Conservation (phyloP, 1,140 invertebrate genomes). For the Drosophila subobscura region DNA sequence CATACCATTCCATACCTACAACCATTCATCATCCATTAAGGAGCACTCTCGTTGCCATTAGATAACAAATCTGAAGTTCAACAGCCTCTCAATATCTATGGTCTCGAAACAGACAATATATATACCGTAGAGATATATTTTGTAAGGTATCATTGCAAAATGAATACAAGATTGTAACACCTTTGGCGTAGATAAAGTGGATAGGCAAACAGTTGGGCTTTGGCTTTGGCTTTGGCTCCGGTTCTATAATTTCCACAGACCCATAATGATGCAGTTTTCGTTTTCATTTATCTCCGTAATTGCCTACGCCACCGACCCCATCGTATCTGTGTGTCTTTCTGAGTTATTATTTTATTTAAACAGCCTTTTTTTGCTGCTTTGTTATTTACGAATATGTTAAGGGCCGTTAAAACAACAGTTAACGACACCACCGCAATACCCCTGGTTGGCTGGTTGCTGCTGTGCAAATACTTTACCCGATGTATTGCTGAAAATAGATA, state of each 20-base stretch:
- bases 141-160: neutral
- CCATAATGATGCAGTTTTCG: constrained; percentile 23
- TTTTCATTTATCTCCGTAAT: constrained; percentile 35
- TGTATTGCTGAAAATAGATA: constrained; percentile 14
- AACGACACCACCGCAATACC: neutral
- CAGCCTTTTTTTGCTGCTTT: constrained; percentile 25
- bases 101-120: no score
- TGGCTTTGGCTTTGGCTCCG: constrained; percentile 1
- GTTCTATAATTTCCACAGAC: constrained; percentile 3
- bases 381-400: constrained; percentile 14
- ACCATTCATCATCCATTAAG: no score
- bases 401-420: constrained; percentile 7
- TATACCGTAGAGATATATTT: neutral
- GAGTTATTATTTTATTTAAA: constrained; percentile 43
- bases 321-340: neutral
- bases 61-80: neutral
- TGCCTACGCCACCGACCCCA: neutral
- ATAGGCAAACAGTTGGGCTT: constrained; percentile 25
- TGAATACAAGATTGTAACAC: neutral
- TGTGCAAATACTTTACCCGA: neutral
- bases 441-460: constrained; percentile 6
- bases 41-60: neutral
- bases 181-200: constrained; percentile 14
- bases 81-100: neutral
- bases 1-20: no score